Evolutionary conservation across 2,888 invertebrate species (phyloP).

Genomic region (Poecilus cupreus): DNA sequence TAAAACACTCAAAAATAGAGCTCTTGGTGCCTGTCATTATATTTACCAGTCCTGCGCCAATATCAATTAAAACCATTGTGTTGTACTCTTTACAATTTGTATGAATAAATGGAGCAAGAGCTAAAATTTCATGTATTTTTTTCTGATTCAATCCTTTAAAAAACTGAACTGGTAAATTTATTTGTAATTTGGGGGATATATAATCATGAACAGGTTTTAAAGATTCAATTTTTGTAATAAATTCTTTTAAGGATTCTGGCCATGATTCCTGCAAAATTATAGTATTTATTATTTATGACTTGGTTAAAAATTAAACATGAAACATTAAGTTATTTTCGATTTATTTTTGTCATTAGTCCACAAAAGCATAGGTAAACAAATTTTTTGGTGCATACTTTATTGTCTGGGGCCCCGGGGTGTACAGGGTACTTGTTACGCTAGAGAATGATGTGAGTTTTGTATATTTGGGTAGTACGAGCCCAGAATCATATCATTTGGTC

Average conservation of each 20-base stretch:
- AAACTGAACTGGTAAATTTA: conserved; percentile 66
- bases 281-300: not conserved
- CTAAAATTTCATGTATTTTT: conserved; percentile 82
- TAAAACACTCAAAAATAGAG: no score
- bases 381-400: no score
- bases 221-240: conserved; percentile 69
- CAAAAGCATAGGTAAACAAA: no score
- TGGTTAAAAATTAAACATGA: no score
- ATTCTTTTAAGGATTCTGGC: conserved; percentile 71
- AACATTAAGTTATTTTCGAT: no score
- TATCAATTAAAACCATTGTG: conserved; percentile 79
- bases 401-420: no score
- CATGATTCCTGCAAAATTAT: conserved; percentile 67
- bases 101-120: conserved; percentile 77
- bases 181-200: not conserved
- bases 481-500: no score
- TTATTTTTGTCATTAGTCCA: no score
- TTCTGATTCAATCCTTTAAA: conserved; percentile 75
- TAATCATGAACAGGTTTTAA: conserved; percentile 66
- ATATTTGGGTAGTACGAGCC: no score
- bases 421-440: no score
- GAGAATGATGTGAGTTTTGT: no score
- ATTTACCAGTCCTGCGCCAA: conserved; percentile 85
- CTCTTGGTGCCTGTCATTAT: no score
- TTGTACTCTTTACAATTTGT: conserved; percentile 72